phyloP scores from a whole-genome alignment of 2,797 vertebrate genomes.

The Muscicapa striata region DNA sequence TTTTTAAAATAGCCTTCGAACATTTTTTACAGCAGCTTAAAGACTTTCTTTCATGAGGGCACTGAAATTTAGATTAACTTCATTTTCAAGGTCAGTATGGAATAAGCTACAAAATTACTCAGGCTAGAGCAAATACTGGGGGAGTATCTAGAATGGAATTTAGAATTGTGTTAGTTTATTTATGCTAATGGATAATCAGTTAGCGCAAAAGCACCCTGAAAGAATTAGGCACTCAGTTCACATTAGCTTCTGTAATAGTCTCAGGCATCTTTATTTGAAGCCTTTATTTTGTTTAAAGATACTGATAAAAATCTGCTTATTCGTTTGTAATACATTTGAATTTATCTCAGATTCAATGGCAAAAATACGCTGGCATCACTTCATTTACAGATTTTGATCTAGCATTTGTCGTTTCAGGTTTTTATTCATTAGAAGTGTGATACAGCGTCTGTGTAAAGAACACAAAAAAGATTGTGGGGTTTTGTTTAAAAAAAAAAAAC shows the following conservation, averaged over 20 bases:
- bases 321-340: neutral
- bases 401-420: neutral
- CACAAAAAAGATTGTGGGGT: neutral
- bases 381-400: neutral
- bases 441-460: neutral
- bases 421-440: neutral
- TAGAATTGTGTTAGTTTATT: neutral
- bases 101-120: slow-evolving; percentile 34
- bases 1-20: neutral
- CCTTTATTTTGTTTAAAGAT: slow-evolving; percentile 5
- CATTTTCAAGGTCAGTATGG: slow-evolving; percentile 17
- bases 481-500: neutral
- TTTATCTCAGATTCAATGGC: neutral
- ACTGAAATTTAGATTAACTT: slow-evolving; percentile 26
- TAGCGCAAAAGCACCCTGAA: slow-evolving; percentile 13
- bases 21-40: slow-evolving; percentile 9
- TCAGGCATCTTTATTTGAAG: slow-evolving; percentile 1
- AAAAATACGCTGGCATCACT: neutral
- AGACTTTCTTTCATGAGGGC: neutral
- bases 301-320: slow-evolving; percentile 7
- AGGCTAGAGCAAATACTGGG: neutral
- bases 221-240: neutral
- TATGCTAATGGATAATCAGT: slow-evolving; percentile 25
- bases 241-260: neutral
- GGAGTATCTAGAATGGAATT: neutral